These are phyloP conservation scores for Limnephilus marmoratus DNA, from an alignment of 2,888 invertebrate species.

Conservation along the genomic window DNA sequence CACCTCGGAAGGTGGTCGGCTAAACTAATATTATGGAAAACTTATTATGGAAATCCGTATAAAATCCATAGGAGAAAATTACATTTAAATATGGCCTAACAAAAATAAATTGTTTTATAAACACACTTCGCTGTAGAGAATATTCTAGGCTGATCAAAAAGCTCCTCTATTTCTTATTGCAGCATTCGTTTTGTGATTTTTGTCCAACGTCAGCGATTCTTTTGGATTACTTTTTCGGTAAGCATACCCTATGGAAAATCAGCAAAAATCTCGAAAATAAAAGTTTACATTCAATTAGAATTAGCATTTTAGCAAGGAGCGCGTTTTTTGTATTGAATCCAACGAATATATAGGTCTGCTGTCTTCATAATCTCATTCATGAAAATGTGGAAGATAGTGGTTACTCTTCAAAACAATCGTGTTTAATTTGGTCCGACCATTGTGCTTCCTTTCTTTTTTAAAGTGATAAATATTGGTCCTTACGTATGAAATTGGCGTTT, in stretches of 20 bases:
- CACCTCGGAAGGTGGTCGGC: background rate
- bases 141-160: conserved; percentile 13
- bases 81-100: background rate
- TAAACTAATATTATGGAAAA: background rate
- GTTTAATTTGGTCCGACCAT: background rate
- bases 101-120: background rate
- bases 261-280: conserved; percentile 30
- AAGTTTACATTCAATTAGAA: conserved; percentile 41
- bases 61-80: background rate
- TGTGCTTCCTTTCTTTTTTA: background rate
- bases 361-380: background rate
- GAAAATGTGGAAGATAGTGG: background rate
- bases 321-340: background rate
- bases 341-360: background rate
- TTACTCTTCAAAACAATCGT: background rate
- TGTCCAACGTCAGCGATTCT: conserved; percentile 2
- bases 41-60: background rate
- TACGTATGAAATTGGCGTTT: no score
- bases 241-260: conserved; percentile 29
- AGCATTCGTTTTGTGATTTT: conserved; percentile 15
- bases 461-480: no score
- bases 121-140: background rate
- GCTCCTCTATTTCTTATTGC: background rate
- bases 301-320: conserved; percentile 30
- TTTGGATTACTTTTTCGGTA: conserved; percentile 33